These are phyloP conservation scores for Zapornia atra DNA, from an alignment of 2,113 vertebrate species.

Conservation along the genomic window DNA sequence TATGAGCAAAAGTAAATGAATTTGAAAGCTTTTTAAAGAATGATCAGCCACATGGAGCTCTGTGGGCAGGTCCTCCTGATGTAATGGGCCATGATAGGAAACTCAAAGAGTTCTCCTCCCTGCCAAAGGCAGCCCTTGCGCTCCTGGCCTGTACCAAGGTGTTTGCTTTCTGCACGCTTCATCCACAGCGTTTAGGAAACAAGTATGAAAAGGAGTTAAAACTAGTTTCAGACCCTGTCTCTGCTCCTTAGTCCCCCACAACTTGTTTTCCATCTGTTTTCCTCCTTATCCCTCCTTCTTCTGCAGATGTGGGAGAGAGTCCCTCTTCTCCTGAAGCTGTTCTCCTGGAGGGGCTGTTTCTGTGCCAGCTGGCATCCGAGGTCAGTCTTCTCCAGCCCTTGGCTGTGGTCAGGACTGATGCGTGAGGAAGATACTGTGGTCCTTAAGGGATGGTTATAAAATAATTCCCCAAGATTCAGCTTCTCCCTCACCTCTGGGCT, in stretches of 20 bases:
- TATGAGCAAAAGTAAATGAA: neutral
- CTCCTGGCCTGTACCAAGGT: neutral
- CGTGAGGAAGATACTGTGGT: neutral
- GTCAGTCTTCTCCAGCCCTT: neutral
- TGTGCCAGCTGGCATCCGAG: neutral
- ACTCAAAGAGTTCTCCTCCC: neutral
- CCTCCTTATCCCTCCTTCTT: neutral
- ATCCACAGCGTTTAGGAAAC: neutral
- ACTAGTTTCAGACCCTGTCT: neutral
- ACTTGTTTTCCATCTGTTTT: neutral
- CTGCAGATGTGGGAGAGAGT: neutral
- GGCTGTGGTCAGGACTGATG: neutral
- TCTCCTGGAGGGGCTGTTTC: neutral
- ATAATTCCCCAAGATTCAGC: neutral
- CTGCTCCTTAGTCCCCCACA: neutral
- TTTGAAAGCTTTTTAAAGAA: neutral
- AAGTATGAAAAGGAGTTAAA: neutral
- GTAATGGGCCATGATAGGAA: neutral
- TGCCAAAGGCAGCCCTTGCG: neutral
- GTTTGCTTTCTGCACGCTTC: neutral
- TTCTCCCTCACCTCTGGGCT: neutral
- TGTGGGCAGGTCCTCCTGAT: neutral
- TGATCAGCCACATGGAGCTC: fast-evolving
- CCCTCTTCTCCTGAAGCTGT: neutral
- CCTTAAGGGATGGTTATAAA: neutral